A percentile compares a stretch with the other conserved stretches of the same genome.
Evolutionary conservation across 2,888 invertebrate genomes (phyloP).

Genomic region (Uloborus plumipes): DNA sequence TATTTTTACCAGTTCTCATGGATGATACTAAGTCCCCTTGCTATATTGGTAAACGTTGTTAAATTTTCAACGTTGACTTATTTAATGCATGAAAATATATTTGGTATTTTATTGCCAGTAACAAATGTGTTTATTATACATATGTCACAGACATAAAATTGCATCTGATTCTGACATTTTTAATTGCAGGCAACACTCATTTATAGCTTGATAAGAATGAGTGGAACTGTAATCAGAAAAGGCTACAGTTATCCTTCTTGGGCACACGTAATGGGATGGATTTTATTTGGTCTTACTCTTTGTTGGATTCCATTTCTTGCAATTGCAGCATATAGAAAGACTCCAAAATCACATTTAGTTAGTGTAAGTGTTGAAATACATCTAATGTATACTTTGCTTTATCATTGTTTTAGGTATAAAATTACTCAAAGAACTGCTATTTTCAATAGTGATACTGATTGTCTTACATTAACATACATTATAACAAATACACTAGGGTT

Average conservation of each 20-base stretch:
- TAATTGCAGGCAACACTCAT: conserved; percentile 27
- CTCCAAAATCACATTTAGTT: conserved; percentile 29
- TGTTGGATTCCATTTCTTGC: conserved; percentile 58
- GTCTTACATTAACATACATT: too few relatives aligned
- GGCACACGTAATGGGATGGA: conserved; percentile 58
- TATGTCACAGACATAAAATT: too few relatives aligned
- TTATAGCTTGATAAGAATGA: conserved; percentile 11
- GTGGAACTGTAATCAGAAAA: conserved; percentile 25
- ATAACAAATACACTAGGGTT: too few relatives aligned
- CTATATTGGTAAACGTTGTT: conserved; percentile 32
- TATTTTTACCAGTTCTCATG: conserved; percentile 53
- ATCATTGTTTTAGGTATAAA: too few relatives aligned
- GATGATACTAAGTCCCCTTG: conserved; percentile 48
- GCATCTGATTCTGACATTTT: neutral
- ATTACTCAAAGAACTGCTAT: too few relatives aligned
- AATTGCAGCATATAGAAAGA: conserved; percentile 52
- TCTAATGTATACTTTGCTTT: too few relatives aligned
- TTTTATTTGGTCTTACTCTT: conserved; percentile 40
- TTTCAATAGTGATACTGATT: too few relatives aligned
- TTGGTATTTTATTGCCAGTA: too few relatives aligned
- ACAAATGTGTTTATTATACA: neutral
- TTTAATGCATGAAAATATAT: too few relatives aligned
- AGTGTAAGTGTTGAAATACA: conserved; percentile 28
- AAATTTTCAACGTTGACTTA: too few relatives aligned
- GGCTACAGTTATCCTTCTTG: conserved; percentile 49